phyloP scores from a whole-genome alignment of 2,888 invertebrate genomes.

The Omphaloscelis lunosa region DNA sequence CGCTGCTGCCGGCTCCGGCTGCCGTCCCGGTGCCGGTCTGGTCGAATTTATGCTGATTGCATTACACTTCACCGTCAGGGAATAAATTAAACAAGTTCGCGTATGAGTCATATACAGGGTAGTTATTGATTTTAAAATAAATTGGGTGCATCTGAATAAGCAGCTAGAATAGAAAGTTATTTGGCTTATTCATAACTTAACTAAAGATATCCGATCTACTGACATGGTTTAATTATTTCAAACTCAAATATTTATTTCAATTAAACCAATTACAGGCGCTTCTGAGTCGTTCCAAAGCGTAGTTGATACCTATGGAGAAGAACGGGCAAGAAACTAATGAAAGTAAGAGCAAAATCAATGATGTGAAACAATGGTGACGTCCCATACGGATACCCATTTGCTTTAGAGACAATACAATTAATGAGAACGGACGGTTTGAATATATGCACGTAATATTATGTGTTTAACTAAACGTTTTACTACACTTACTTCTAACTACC shows the following conservation, averaged over 20 bases:
- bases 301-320: no score
- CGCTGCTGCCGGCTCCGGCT: constrained; percentile 67
- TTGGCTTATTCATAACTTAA: neutral
- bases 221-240: neutral
- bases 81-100: constrained; percentile 72
- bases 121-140: constrained; percentile 54
- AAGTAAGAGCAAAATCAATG: neutral
- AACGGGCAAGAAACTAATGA: no score
- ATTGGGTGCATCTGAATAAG: constrained; percentile 33
- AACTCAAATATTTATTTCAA: no score
- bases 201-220: neutral
- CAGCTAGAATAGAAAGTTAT: neutral
- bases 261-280: no score
- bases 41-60: constrained; percentile 89
- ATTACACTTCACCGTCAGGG: constrained; percentile 78
- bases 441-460: neutral
- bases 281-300: no score
- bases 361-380: neutral
- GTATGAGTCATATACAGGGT: constrained; percentile 71
- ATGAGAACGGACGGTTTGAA: neutral
- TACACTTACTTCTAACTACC: neutral
- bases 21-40: constrained; percentile 37
- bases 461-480: neutral
- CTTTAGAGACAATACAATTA: neutral
- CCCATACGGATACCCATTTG: neutral